Percentiles rank a stretch among this genome's conserved stretches.
phyloP scores from a whole-genome alignment of 2,797 vertebrate species.

The Iguana delicatissima region DNA sequence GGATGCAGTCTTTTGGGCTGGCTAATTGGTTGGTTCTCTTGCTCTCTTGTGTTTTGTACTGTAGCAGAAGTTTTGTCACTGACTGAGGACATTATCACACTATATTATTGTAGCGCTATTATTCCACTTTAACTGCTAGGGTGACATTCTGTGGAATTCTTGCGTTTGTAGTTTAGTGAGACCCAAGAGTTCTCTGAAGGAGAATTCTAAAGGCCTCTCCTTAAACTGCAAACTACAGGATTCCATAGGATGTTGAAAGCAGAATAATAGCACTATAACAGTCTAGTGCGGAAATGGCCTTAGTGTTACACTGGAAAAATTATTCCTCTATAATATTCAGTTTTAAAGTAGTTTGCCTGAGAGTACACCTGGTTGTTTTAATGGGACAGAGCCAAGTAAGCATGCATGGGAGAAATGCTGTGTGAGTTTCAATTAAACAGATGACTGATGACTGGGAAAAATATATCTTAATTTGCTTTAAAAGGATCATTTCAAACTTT shows the following conservation, averaged over 20 bases:
- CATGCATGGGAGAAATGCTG: background rate
- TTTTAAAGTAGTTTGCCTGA: background rate
- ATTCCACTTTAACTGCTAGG: no score
- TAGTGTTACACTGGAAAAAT: background rate
- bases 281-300: background rate
- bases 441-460: no score
- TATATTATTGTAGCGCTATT: no score
- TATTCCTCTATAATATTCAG: background rate
- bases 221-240: no score
- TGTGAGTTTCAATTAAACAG: background rate
- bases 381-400: background rate
- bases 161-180: no score
- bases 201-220: no score
- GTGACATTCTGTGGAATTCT: no score
- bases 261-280: no score
- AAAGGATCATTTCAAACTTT: background rate
- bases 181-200: no score
- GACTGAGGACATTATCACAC: background rate
- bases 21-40: no score
- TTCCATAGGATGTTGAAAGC: no score
- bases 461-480: constrained; percentile 1
- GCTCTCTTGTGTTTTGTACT: background rate
- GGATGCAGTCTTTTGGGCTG: background rate
- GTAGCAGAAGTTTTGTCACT: background rate
- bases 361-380: background rate